Percentiles rank a stretch among this genome's conserved stretches.
phyloP scores from a whole-genome alignment of 1,140 invertebrate genomes.

The Cotesia glomerata region DNA sequence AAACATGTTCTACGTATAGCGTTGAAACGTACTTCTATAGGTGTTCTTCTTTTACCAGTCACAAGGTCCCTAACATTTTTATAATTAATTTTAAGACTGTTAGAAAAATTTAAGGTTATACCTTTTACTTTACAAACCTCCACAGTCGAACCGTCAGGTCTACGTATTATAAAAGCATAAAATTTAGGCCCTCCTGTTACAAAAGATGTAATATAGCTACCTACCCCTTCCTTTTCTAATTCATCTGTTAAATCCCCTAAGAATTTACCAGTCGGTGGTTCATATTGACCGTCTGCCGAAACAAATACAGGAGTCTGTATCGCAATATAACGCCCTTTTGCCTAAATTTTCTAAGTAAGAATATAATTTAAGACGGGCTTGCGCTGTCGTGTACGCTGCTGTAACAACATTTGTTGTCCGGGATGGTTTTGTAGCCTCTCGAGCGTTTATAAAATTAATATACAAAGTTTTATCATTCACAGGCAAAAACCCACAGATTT shows the following conservation, averaged over 20 bases:
- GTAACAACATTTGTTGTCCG: slow-evolving; percentile 47
- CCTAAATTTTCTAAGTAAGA: slow-evolving; percentile 46
- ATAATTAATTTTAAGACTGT: slow-evolving; percentile 22
- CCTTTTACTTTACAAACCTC: slow-evolving; percentile 30
- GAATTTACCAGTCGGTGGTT: slow-evolving; percentile 38
- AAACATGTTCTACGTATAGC: no score
- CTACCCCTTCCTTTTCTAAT: slow-evolving; percentile 31
- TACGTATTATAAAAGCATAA: slow-evolving; percentile 13
- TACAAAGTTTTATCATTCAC: slow-evolving; percentile 42
- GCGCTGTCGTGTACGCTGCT: slow-evolving; percentile 53
- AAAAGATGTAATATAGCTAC: slow-evolving; percentile 37
- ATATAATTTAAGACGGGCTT: slow-evolving; percentile 55
- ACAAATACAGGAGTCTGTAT: slow-evolving; percentile 55
- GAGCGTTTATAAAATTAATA: slow-evolving; percentile 35
- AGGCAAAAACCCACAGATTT: slow-evolving; percentile 27
- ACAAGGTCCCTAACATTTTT: slow-evolving; percentile 8
- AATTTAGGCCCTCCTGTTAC: slow-evolving; percentile 29
- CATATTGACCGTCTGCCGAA: slow-evolving; percentile 7
- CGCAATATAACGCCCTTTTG: slow-evolving; percentile 52
- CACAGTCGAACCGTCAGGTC: not conserved
- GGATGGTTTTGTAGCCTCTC: slow-evolving; percentile 24
- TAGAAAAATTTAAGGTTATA: slow-evolving; percentile 25
- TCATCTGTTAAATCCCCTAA: slow-evolving; percentile 50
- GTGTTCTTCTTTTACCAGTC: slow-evolving; percentile 1
- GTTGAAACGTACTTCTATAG: not conserved